Percentiles rank a stretch among this genome's conserved stretches.
phyloP scores from a whole-genome alignment of 1,140 invertebrate genomes.

The Calliopsis andreniformis region DNA sequence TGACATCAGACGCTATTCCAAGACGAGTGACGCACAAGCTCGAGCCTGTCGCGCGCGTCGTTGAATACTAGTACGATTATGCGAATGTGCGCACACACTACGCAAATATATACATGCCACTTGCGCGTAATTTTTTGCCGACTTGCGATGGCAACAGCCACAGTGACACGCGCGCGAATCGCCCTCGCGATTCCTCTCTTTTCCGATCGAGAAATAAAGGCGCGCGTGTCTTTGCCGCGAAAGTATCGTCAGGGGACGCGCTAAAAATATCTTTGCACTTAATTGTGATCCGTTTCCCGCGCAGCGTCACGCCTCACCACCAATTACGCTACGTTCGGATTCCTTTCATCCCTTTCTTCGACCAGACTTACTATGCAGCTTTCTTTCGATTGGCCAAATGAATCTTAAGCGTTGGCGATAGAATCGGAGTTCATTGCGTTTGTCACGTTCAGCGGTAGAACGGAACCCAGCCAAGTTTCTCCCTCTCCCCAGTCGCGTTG shows the following conservation, averaged over 20 bases:
- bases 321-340: no score
- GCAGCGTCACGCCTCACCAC: background rate
- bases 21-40: constrained; percentile 76
- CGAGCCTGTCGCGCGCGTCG: constrained; percentile 42
- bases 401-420: no score
- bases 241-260: background rate
- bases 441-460: background rate
- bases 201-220: background rate
- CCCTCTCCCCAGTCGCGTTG: constrained; percentile 9
- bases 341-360: no score
- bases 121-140: constrained; percentile 42
- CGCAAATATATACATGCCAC: constrained; percentile 34
- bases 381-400: no score
- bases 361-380: no score
- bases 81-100: constrained; percentile 28
- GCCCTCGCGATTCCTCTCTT: background rate
- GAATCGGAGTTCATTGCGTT: no score
- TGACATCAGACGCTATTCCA: constrained; percentile 80
- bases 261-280: constrained; percentile 5
- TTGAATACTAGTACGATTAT: background rate
- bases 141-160: background rate
- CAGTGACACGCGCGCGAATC: background rate
- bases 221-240: background rate
- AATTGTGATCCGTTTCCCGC: background rate
- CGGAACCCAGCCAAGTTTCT: background rate